Conservation (phyloP, 2,888 invertebrate genomes). For the Nomada ruficornis region DNA sequence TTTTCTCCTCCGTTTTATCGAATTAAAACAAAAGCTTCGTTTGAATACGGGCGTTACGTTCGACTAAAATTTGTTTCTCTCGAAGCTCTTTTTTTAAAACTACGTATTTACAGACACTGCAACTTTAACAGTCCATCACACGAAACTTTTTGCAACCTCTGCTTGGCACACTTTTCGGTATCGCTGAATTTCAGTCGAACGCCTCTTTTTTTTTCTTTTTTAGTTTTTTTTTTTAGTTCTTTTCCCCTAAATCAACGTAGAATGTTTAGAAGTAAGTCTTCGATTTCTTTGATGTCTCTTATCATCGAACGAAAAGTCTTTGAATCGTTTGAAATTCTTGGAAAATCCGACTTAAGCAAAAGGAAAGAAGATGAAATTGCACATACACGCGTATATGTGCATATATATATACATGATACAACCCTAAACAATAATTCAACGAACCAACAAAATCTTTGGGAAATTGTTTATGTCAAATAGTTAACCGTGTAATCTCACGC, state of each 20-base stretch:
- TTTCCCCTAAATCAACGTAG: neutral
- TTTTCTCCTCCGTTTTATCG: too few relatives aligned
- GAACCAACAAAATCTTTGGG: slow-evolving; percentile 14
- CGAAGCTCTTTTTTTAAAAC: neutral
- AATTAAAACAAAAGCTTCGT: neutral
- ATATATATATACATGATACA: neutral
- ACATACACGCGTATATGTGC: neutral
- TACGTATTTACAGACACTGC: too few relatives aligned
- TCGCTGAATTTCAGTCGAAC: neutral
- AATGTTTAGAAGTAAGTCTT: neutral
- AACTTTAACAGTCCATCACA: neutral
- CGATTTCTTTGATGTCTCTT: neutral
- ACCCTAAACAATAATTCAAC: neutral
- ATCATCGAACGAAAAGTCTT: neutral
- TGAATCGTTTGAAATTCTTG: neutral
- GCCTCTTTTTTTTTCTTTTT: too few relatives aligned
- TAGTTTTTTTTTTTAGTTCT: neutral
- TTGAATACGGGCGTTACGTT: neutral
- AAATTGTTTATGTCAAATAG: neutral
- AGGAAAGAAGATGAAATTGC: neutral
- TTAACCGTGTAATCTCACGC: neutral
- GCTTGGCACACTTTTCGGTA: slow-evolving; percentile 14
- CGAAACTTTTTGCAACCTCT: neutral
- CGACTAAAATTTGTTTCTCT: too few relatives aligned
- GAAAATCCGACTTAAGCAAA: neutral